Evolutionary conservation across 1,140 invertebrate genomes (phyloP).

Genomic region (Odontomachus brunneus): DNA sequence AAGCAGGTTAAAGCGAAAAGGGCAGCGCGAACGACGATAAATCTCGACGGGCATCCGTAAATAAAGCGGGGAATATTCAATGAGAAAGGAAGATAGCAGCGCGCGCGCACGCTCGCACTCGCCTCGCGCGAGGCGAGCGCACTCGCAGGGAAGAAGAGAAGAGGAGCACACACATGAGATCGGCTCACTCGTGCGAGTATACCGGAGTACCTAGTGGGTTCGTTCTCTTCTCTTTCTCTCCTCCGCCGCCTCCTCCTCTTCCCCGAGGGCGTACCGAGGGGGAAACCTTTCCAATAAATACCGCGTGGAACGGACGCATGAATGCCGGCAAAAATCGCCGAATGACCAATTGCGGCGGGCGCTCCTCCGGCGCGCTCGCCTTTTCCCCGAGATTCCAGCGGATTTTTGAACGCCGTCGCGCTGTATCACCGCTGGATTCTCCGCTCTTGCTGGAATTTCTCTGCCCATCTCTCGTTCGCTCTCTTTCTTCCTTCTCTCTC

Average conservation of each 20-base stretch:
- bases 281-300: slow-evolving; percentile 82
- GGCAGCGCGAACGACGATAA: slow-evolving; percentile 75
- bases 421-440: slow-evolving; percentile 68
- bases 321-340: slow-evolving; percentile 82
- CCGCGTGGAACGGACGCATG: slow-evolving; percentile 80
- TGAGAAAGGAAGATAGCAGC: slow-evolving; percentile 69
- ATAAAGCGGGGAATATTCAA: slow-evolving; percentile 83
- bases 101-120: slow-evolving; percentile 56
- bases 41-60: slow-evolving; percentile 80
- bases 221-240: too few species aligned
- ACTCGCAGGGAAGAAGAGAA: background rate
- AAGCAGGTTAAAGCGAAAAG: slow-evolving; percentile 49
- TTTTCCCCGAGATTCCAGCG: slow-evolving; percentile 78
- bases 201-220: slow-evolving; percentile 57
- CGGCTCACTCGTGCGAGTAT: slow-evolving; percentile 65
- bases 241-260: too few species aligned
- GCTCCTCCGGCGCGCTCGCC: slow-evolving; percentile 66
- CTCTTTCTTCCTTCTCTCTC: slow-evolving; percentile 30
- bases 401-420: slow-evolving; percentile 69
- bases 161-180: slow-evolving; percentile 13
- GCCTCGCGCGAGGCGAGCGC: slow-evolving; percentile 18
- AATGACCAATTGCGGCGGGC: slow-evolving; percentile 82
- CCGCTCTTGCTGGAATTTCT: slow-evolving; percentile 67
- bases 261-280: slow-evolving; percentile 63
- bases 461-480: slow-evolving; percentile 31